phyloP scores from a whole-genome alignment of 2,797 vertebrate genomes.

The Brotula barbata region DNA sequence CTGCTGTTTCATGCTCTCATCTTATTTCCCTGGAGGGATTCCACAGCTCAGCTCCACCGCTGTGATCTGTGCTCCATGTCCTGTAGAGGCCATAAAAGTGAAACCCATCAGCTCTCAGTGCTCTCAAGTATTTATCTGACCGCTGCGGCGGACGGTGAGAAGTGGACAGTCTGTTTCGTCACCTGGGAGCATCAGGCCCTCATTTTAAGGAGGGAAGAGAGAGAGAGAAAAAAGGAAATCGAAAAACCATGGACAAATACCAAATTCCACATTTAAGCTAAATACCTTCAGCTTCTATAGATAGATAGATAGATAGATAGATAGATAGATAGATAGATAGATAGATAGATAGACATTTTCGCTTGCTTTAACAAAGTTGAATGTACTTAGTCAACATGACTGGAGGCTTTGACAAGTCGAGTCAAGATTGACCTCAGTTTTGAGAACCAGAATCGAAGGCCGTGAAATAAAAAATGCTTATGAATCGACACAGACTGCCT shows the following conservation, averaged over 20 bases:
- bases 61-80: constrained; percentile 9
- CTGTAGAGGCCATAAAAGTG: constrained; percentile 10
- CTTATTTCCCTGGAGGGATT: neutral
- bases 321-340: neutral
- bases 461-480: constrained; percentile 38
- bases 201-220: too few species aligned
- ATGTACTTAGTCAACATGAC: too few species aligned
- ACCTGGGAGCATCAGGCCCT: constrained; percentile 40
- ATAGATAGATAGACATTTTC: too few species aligned
- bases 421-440: constrained; percentile 26
- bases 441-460: constrained; percentile 30
- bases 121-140: constrained; percentile 46
- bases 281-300: too few species aligned
- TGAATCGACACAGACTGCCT: constrained; percentile 23
- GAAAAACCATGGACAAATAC: too few species aligned
- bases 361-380: too few species aligned
- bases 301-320: neutral
- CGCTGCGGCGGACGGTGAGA: constrained; percentile 13
- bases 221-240: too few species aligned
- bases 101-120: constrained; percentile 36
- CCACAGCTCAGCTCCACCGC: neutral
- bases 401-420: too few species aligned
- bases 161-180: constrained; percentile 34
- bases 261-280: too few species aligned
- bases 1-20: constrained; percentile 16